Base-by-base conservation (phyloP, 2,113 vertebrate genomes). In the Oplegnathus fasciatus region DNA sequence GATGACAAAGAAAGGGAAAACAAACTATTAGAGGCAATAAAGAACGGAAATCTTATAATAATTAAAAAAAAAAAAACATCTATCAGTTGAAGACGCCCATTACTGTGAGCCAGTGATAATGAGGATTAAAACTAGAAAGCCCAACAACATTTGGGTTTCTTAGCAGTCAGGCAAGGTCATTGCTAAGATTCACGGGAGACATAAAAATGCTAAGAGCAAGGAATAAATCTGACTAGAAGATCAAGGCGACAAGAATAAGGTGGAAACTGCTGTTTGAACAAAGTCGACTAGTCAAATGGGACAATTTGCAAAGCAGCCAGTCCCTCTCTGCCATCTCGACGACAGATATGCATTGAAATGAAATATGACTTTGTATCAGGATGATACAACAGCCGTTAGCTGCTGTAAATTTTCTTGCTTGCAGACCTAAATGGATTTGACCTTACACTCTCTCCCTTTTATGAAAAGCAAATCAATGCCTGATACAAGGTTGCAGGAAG, bases 151-250 rank as follows among this genome's bases (percentile, higher is more conserved):
- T 70, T 37, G 34, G 17, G 0, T 6, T 14, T 30, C 11, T 37
- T 5, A 24, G 14, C 34, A 50, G 72, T 42, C 73, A 42, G 30
- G 9, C 42, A 83, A 86, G 83, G 66, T 64, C 50, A 81, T 2
- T 37, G 78, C 50, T 1, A 13, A 66, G 62, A 81, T 68, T 85
- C 73, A 77, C 0, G 1, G 13, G 71, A 55, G 48, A n/a, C 13
- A 78, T 84, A 82, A 78, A 88, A 79, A 77, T 73, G 55, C 77
- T 67, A 44, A 80, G 22, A 58, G 80, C 30, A 61, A 68, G 0
- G 46, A 86, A 83, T 73, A 74, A 88, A 88, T 83, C 44, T 78
- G 61, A 37, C 14, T 11, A 2, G 20, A 75, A 14, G 50, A 85
- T 70, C 15, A 62, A 72, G 46, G 66, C 72, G 72, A 73, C 81